Evolutionary conservation across 2,113 vertebrate genomes (phyloP), one percentile per base, ranked within the genome.

Genomic region (Neopipo cinnamomea): DNA sequence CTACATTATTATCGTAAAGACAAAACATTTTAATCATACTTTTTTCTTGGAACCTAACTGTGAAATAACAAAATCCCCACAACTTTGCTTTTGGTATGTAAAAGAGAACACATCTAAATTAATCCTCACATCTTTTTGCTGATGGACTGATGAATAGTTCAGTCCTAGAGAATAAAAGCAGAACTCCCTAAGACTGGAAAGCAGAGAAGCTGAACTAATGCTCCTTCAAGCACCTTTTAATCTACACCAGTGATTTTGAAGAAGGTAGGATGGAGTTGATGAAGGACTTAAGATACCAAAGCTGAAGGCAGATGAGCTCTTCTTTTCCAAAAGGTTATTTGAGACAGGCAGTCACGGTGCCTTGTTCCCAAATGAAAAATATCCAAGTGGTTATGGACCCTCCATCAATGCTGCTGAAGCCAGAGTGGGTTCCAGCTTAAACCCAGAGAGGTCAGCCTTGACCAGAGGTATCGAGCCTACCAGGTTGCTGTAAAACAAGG

Each of bases 51-150:
- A 70, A 94, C 39, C 53, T 62, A 85, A 88, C 47, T 78, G 24
- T 59, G 44, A 94, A 94, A 88, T 85, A 50, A 80, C 5, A 8
- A 88, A 96, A 87, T 37, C 6, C 14, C 67, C 52, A 28, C 52
- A 47, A 28, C 28, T 93, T 52, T 53, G 21, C 24, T 94, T 95
- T 53, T 89, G 37, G 7, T 78, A 24, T 37, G 46, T 93, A 35
- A 56, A 88, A 59, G 46, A 53, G 41, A 87, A 61, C 20, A 75
- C 19, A 56, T 63, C 5, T 91, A 70, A 94, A 59, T 77, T 58
- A 77, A 94, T 95, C 68, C 12, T 91, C 10, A n/a, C 2, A 14
- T 85, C 41, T 23, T 80, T 94, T 55, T 3, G 2, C 33, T 71
- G 50, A 22, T 13, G 27, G 46, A 76, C 14, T 75, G 44, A 47